These are phyloP conservation scores for Macroglossus sobrinus DNA, from an alignment of 2,113 vertebrate genomes.

Conservation along the genomic window DNA sequence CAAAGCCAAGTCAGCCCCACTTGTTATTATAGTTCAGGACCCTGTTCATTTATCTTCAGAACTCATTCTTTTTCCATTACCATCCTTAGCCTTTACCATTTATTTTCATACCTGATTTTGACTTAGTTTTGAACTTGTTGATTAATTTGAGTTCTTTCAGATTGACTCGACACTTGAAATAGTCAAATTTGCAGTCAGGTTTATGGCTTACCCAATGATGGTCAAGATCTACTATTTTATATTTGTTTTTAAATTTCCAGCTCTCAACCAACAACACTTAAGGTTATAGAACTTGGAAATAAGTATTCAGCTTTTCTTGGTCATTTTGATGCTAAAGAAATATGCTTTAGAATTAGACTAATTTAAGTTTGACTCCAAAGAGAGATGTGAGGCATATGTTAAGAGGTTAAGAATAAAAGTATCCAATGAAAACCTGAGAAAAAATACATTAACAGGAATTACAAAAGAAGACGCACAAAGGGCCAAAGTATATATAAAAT, in stretches of 20 bases:
- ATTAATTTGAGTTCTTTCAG: not conserved
- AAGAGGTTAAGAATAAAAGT: not conserved
- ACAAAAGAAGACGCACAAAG: not conserved
- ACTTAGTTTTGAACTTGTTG: not conserved
- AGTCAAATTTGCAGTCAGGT: not conserved
- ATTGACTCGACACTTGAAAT: not conserved
- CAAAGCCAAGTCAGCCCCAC: not conserved
- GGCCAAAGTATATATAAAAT: not conserved
- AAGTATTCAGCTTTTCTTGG: not conserved
- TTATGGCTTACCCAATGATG: not conserved
- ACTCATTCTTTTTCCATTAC: slow-evolving; percentile 19
- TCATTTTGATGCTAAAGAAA: not conserved
- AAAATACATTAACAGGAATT: not conserved
- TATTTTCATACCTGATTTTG: not conserved
- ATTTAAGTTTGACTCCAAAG: not conserved
- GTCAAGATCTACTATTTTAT: not conserved
- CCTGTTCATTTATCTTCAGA: not conserved
- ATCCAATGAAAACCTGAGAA: not conserved
- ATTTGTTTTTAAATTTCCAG: not conserved
- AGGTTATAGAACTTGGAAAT: not conserved
- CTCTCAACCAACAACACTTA: not conserved
- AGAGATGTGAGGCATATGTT: not conserved
- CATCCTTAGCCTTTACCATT: not conserved
- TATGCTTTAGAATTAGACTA: not conserved
- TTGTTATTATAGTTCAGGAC: not conserved